Evolutionary conservation across 2,113 vertebrate species (phyloP).

Genomic region (Etia nguti): DNA sequence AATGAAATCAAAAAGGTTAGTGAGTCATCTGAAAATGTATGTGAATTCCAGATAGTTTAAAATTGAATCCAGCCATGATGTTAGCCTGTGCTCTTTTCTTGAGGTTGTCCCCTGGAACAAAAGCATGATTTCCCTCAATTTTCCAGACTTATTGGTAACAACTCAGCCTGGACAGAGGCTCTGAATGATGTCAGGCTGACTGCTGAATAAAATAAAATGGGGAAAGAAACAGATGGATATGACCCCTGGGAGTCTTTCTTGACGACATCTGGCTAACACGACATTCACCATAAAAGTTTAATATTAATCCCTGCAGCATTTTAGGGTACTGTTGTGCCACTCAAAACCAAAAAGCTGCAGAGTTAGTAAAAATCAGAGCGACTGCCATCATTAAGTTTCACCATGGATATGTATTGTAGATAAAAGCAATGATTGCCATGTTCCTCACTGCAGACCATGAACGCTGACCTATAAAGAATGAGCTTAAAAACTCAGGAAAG

Average conservation of each 20-base stretch:
- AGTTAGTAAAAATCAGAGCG: neutral
- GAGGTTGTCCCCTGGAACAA: constrained; percentile 21
- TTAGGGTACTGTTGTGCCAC: neutral
- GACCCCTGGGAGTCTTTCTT: constrained; percentile 34
- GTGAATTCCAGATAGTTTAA: constrained; percentile 2
- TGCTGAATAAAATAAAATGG: constrained; percentile 5
- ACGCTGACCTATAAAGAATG: neutral
- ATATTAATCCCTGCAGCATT: constrained; percentile 46
- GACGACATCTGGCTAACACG: constrained; percentile 37
- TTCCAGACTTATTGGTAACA: constrained; percentile 37
- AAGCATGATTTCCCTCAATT: neutral
- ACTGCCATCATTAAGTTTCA: neutral
- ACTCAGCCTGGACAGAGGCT: constrained; percentile 3
- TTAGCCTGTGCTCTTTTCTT: constrained; percentile 5
- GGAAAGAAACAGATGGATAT: constrained; percentile 26
- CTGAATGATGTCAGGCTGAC: constrained; percentile 32
- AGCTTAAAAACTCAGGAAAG: neutral
- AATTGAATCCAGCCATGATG: constrained; percentile 9
- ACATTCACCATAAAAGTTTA: constrained; percentile 42
- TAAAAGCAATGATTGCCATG: neutral
- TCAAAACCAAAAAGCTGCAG: neutral
- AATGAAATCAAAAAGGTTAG: neutral
- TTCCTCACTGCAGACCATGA: neutral
- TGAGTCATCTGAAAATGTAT: constrained; percentile 9
- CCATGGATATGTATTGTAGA: neutral